These are phyloP conservation scores for Enteromius unitaeniatus DNA, from an alignment of 2,797 vertebrate genomes.

Conservation along the genomic window DNA sequence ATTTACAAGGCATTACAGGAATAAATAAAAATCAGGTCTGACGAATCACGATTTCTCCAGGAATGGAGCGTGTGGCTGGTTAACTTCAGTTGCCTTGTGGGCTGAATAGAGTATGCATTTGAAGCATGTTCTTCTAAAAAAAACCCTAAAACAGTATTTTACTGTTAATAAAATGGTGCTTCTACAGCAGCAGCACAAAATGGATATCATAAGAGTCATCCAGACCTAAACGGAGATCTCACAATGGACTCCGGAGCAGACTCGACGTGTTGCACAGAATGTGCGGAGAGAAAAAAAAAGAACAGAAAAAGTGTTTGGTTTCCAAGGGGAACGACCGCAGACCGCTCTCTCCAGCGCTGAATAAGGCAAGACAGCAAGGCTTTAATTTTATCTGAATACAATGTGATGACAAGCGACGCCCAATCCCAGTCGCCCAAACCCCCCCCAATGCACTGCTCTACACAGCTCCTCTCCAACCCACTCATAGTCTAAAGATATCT, in stretches of 20 bases:
- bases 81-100: background rate
- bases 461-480: conserved; percentile 73
- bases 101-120: background rate
- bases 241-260: conserved; percentile 13
- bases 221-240: conserved; percentile 12
- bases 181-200: background rate
- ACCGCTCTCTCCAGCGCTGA: conserved; percentile 5
- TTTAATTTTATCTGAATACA: conserved; percentile 60
- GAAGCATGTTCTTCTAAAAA: background rate
- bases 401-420: conserved; percentile 63
- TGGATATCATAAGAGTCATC: conserved; percentile 13
- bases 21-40: conserved; percentile 5
- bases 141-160: too few species aligned
- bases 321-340: conserved; percentile 27
- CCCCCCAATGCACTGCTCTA: conserved; percentile 52
- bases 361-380: conserved; percentile 18
- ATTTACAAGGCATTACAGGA: conserved; percentile 7
- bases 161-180: background rate
- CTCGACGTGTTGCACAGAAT: conserved; percentile 4
- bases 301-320: conserved; percentile 1
- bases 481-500: conserved; percentile 83
- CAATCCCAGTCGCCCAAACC: conserved; percentile 68
- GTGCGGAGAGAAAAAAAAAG: background rate
- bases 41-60: background rate
- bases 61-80: background rate